Base-by-base conservation (phyloP, 2,797 vertebrate genomes). In the Crax fasciolata region DNA sequence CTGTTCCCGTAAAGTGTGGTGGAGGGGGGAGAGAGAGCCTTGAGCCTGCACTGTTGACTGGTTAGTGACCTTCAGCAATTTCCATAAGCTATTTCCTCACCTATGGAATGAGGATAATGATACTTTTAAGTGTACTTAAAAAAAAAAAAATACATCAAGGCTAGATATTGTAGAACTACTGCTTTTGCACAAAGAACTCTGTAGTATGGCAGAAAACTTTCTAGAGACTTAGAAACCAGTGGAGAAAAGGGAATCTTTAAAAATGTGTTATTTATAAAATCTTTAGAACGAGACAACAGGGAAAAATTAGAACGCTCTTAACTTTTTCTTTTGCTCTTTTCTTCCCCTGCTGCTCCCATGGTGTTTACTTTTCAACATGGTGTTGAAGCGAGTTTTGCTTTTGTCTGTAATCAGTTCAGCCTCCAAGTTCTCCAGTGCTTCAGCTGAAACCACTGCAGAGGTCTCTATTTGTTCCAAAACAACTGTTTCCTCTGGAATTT, bases 331-430 rank as follows among this genome's bases (percentile, higher is more conserved):
- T 71, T 78, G 35, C 62, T 91, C 46, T 65, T 67, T 95, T 83
- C 41, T 79, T 89, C 52, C 49, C 27, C 51, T 1, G 0, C 41
- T 8, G 17, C n/a, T 65, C 59, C n/a, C 41, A 35, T 0, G 1
- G 13, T 78, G 72, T 93, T 92, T 62, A 48, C 66, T 94, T 96
- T 97, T 94, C 93, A 90, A 51, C 85, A 78, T 51, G n/a, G 20
- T 93, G 85, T 81, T 93, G 93, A 93, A 95, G 82, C 78, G 79
- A 79, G 49, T 93, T 96, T 89, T 94, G 76, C 65, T 89, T 94
- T 95, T 68, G 54, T 89, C 58, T 87, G 4, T 66, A 84, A 91
- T 87, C 13, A 1, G 66, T 87, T 95, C 94, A 92, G 43, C 84
- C 44, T 94, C 76, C 54, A 88, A 95, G 21, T 89, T 85, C 92